These are phyloP conservation scores for Simalia tracyae DNA, from an alignment of 2,797 vertebrate species.

Conservation along the genomic window DNA sequence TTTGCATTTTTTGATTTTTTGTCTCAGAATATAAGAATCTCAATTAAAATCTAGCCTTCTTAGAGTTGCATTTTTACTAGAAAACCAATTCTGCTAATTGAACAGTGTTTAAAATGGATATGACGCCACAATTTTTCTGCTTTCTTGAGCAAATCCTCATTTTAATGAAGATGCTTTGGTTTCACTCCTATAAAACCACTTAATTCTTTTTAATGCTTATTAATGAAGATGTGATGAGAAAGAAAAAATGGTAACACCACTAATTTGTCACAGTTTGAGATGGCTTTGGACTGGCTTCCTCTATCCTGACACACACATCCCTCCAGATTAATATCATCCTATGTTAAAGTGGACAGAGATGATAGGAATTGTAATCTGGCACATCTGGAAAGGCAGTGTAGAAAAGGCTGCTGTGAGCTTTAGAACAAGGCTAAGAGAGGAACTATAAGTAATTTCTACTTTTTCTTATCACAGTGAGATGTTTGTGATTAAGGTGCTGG, in stretches of 20 bases:
- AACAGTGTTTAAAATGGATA: background rate
- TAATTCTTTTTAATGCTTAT: background rate
- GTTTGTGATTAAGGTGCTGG: background rate
- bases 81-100: background rate
- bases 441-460: background rate
- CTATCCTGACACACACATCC: background rate
- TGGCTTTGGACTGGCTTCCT: background rate
- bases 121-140: background rate
- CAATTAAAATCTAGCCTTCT: conserved; percentile 21
- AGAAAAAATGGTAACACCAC: background rate
- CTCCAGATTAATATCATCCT: background rate
- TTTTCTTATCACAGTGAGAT: background rate
- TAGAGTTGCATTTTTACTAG: conserved; percentile 16
- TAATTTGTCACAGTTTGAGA: background rate
- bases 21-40: background rate
- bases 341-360: background rate
- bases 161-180: background rate
- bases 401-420: background rate
- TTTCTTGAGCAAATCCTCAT: background rate
- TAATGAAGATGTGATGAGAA: background rate
- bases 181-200: background rate
- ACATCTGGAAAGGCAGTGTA: background rate
- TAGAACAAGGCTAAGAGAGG: background rate
- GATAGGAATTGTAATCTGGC: background rate
- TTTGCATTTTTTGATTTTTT: conserved; percentile 8